These are phyloP conservation scores for Tineola bisselliella DNA, from an alignment of 2,888 invertebrate genomes.

Conservation along the genomic window DNA sequence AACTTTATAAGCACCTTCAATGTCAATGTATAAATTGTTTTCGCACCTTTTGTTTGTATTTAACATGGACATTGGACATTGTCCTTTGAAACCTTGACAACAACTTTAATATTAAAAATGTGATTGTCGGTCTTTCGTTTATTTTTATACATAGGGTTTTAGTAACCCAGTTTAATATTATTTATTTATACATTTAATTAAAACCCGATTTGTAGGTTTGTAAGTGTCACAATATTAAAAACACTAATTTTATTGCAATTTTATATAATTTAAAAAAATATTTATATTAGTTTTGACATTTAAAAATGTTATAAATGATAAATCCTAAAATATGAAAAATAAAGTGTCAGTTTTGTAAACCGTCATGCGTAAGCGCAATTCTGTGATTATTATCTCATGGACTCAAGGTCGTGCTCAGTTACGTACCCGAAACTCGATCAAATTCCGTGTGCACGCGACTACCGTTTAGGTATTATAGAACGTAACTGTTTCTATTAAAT, in stretches of 20 bases:
- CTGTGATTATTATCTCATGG: constrained; percentile 8
- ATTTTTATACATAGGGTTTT: no score
- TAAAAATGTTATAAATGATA: no score
- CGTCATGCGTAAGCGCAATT: constrained; percentile 12
- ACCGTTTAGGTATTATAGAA: background rate
- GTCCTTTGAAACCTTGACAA: background rate
- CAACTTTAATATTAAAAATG: no score
- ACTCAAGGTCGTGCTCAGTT: constrained; percentile 6
- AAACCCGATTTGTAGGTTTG: no score
- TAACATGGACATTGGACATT: background rate
- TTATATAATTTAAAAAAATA: no score
- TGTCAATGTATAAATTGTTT: background rate
- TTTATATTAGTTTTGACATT: no score
- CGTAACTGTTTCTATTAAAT: constrained; percentile 1
- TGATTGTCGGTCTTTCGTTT: no score
- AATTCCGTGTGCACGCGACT: constrained; percentile 14
- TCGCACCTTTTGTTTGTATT: background rate
- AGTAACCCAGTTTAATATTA: no score
- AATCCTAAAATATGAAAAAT: background rate
- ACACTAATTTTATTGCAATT: no score
- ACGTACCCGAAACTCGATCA: constrained; percentile 11
- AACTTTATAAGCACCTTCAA: background rate
- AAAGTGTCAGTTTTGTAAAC: background rate
- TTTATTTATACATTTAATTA: no score
- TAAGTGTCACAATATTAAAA: no score